Evolutionary conservation across 2,113 vertebrate genomes (phyloP).

Genomic region (Seriola dumerili): DNA sequence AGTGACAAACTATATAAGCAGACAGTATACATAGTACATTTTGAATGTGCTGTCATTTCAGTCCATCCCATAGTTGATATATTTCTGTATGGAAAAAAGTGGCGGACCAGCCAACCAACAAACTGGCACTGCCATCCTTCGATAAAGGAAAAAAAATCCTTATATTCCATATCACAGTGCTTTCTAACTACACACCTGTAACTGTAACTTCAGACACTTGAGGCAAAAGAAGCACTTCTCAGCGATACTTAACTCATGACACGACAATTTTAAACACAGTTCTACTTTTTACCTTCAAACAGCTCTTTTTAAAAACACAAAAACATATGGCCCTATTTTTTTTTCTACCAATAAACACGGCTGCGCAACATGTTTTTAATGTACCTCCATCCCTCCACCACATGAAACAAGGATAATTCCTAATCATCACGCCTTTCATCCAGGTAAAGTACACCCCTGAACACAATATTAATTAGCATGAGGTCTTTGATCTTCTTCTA

Average conservation of each 20-base stretch:
- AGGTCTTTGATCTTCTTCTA: constrained; percentile 65
- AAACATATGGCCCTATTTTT: neutral
- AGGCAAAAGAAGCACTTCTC: neutral
- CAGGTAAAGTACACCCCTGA: constrained; percentile 62
- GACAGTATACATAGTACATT: neutral
- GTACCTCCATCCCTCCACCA: constrained; percentile 8
- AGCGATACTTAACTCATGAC: neutral
- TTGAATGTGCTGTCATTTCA: neutral
- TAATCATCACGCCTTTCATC: constrained; percentile 68
- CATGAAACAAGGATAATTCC: constrained; percentile 46
- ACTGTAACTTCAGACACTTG: neutral
- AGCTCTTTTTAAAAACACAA: neutral
- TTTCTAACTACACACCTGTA: neutral
- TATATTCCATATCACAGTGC: neutral
- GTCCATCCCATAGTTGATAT: too few species aligned
- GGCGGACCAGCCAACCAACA: neutral
- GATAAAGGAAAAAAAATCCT: neutral
- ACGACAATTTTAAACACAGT: neutral
- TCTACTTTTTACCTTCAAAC: neutral
- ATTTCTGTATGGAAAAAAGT: too few species aligned
- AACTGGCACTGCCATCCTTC: neutral
- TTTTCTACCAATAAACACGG: neutral
- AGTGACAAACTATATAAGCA: neutral
- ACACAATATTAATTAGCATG: constrained; percentile 64
- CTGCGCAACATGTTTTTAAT: constrained; percentile 27